Base-by-base conservation (phyloP, 2,797 vertebrate species). In the Hyperoplus immaculatus region DNA sequence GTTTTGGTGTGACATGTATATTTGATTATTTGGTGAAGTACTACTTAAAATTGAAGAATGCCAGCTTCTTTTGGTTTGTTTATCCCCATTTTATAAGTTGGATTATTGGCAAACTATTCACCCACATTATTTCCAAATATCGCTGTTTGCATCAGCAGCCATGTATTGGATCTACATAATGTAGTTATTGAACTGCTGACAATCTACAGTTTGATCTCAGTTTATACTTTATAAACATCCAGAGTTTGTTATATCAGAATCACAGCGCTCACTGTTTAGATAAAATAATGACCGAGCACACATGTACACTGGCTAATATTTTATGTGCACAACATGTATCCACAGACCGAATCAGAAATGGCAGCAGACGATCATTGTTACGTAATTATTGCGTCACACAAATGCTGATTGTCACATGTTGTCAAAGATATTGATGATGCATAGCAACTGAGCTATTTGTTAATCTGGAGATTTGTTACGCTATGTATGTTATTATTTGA, bases 401-500 rank as follows among this genome's bases (percentile, higher is more conserved):
- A 76, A 77, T 80, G 77, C 67, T 85, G 77, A 65, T 60, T 82
- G 59, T 63, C 50, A 62, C 16, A 14, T 67, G 39, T 76, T 75
- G 7, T 73, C 6, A 57, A 69, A n/a, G 4, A 64, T 69, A 55
- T 29, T 72, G 55, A 77, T 82, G 42, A 58, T 74, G 55, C 62
- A 42, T 57, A 69, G 46, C 63, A 51, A 68, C 73, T 80, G 53
- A 77, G 41, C 61, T 57, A 54, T 64, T 66, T 62, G 38, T 70
- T 39, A 49, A 77, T 67, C 46, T 81, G 82, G 78, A 89, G 69
- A 72, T 85, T 80, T 87, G 90, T 93, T 92, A 91, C 90, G 70
- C 36, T 77, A 12, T 58, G 43, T 51, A 55, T 50, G 29, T 60
- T 67, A 39, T 66, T 75, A 77, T 58, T 55, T 80, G 38, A 71